phyloP scores from a whole-genome alignment of 2,888 invertebrate genomes.

The Zootermopsis nevadensis region DNA sequence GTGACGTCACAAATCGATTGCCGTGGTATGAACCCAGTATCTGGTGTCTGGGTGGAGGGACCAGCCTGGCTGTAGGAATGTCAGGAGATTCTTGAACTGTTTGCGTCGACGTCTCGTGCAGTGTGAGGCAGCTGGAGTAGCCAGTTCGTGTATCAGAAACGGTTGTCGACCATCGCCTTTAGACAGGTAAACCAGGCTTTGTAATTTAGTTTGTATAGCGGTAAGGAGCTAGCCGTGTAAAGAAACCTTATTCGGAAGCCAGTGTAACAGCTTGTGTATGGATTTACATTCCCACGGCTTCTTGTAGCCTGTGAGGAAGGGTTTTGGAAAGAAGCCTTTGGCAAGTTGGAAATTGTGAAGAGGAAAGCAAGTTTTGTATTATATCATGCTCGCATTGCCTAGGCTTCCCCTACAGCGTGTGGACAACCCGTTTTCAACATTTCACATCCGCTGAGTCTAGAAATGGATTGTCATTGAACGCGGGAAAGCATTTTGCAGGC shows the following conservation, averaged over 20 bases:
- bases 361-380: neutral
- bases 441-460: neutral
- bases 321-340: conserved; percentile 8
- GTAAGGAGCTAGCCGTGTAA: neutral
- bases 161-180: too few species aligned
- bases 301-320: neutral
- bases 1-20: neutral
- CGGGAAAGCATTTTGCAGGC: conserved; percentile 5
- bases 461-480: conserved; percentile 22
- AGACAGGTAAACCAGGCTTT: too few species aligned
- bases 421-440: conserved; percentile 1
- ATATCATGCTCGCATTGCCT: neutral
- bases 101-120: too few species aligned
- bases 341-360: conserved; percentile 9
- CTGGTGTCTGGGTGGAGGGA: too few species aligned
- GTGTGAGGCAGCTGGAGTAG: too few species aligned
- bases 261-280: neutral
- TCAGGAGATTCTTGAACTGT: too few species aligned
- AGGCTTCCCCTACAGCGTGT: conserved; percentile 9
- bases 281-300: conserved; percentile 1
- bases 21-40: too few species aligned
- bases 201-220: too few species aligned
- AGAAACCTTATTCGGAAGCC: neutral
- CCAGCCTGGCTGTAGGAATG: too few species aligned
- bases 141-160: too few species aligned